Percentiles rank a stretch among this genome's conserved stretches.
Evolutionary conservation across 2,113 vertebrate genomes (phyloP).

Genomic region (Nymphicus hollandicus): DNA sequence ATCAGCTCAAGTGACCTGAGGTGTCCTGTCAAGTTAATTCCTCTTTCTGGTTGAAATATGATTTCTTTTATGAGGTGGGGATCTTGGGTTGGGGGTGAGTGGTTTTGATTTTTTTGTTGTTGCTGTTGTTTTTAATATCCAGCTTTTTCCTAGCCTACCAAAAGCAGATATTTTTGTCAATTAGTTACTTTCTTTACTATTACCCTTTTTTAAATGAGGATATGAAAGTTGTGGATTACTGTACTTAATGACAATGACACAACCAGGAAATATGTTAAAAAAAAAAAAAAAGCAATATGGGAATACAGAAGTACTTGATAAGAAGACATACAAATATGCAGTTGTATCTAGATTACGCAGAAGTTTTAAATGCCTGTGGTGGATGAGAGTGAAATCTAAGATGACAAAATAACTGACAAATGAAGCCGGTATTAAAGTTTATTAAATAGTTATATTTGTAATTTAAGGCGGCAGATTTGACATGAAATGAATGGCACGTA

Average conservation of each 20-base stretch:
- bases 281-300: neutral
- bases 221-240: neutral
- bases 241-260: neutral
- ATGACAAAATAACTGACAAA: neutral
- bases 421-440: neutral
- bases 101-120: neutral
- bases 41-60: neutral
- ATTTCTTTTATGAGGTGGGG: neutral
- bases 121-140: neutral
- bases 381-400: neutral
- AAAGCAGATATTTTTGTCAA: neutral
- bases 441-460: slow-evolving; percentile 19
- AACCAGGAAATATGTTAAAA: neutral
- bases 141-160: neutral
- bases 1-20: neutral
- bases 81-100: neutral
- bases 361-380: neutral
- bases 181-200: neutral
- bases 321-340: neutral
- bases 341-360: neutral
- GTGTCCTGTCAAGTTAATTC: neutral
- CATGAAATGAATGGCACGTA: neutral
- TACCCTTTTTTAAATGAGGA: neutral
- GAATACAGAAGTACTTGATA: neutral
- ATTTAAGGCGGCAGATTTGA: slow-evolving; percentile 14